Base-by-base conservation (phyloP, 2,797 vertebrate genomes). In the Antrozous pallidus region DNA sequence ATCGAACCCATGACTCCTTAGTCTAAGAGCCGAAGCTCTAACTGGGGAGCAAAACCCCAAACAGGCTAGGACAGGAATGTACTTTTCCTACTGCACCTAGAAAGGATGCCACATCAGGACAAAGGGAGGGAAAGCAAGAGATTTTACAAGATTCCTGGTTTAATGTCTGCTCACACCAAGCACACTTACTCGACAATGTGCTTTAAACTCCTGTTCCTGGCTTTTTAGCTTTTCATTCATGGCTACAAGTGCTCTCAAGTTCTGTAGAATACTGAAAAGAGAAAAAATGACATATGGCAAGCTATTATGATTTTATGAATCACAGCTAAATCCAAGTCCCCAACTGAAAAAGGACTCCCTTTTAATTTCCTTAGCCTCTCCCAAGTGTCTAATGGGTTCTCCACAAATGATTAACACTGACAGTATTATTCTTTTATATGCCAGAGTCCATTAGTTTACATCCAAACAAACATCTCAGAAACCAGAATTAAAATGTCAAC, bases 191-290 rank as follows among this genome's bases (percentile, higher is more conserved):
- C 98, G 98, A 97, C 99, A 99, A 87, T 99, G 99, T 31, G 98
- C 98, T 93, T 99, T 99, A 96, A 99, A 99, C 78, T 99, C 98
- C 95, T 99, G 99, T 94, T 99, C 99, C 97, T 99, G 99, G 86
- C 98, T 98, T 97, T 99, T 99, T 51, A 99, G 98, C 96, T 98
- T 99, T 96, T 99, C 99, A 88, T 99, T 99, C 99, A 99, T 99
- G 26, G 98, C 98, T 51, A 99, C 99, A 89, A 99, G 97, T 8
- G 98, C 98, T 94, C 98, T 98, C 74, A 99, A 98, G 96, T 98
- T 99, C 97, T 99, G 99, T 42, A 99, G 98, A 88, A 99, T 17
- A 77, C 99, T 99, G 94, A 97, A 97, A 97, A 98, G 91, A 96
- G 9, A 63, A 83, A 74, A 83, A 31, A 90, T 3, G n/a, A 82